Evolutionary conservation across 2,888 invertebrate genomes (phyloP).

Genomic region (Leptopterna dolabrata): DNA sequence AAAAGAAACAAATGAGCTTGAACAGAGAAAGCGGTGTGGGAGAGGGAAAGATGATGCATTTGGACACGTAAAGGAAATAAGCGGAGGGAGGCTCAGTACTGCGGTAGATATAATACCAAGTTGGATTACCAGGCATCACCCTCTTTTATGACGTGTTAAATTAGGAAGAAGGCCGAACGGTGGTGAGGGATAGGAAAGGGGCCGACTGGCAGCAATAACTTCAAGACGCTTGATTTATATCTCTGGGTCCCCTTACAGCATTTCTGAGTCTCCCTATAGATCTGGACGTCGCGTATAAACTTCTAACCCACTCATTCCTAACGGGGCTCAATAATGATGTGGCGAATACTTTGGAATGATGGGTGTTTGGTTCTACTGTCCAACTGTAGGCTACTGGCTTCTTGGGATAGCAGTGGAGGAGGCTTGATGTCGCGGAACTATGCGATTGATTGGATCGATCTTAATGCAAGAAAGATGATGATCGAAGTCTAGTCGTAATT

Average conservation of each 20-base stretch:
- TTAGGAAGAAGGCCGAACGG: neutral
- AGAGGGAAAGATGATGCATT: neutral
- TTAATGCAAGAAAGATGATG: no score
- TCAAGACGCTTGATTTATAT: constrained; percentile 1
- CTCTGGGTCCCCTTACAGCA: neutral
- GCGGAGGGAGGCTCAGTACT: neutral
- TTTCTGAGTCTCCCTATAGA: neutral
- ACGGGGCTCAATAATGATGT: no score
- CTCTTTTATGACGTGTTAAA: constrained; percentile 1
- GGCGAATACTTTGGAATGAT: no score
- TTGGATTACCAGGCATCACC: neutral
- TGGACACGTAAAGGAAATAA: neutral
- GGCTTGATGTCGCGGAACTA: no score
- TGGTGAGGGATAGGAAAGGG: neutral
- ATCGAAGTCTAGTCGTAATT: no score
- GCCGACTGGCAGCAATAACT: neutral
- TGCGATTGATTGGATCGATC: no score
- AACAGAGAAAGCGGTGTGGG: no score
- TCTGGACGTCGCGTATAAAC: neutral
- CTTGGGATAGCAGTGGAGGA: no score
- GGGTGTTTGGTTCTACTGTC: no score
- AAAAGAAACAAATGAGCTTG: neutral
- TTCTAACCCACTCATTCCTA: neutral
- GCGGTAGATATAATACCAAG: neutral
- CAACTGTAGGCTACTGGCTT: no score